phyloP scores from a whole-genome alignment of 2,113 vertebrate species.

The Choloepus hoffmanni region DNA sequence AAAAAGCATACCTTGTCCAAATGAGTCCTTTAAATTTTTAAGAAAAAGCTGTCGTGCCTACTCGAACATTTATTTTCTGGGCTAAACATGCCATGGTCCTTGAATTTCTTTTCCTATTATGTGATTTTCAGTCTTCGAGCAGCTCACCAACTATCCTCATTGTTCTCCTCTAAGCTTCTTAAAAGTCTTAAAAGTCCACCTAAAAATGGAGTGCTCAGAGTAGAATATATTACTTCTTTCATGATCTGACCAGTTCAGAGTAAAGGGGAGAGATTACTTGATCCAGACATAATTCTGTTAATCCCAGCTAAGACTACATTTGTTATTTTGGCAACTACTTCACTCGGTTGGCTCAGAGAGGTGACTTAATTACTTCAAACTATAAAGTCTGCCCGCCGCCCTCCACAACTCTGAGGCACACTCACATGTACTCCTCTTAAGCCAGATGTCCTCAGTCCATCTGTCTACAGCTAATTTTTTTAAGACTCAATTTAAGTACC shows the following conservation, averaged over 20 bases:
- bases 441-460: not conserved
- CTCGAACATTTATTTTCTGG: not conserved
- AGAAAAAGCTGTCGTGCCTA: not conserved
- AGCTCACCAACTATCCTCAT: not conserved
- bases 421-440: not conserved
- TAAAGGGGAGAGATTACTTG: not conserved
- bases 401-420: not conserved
- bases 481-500: constrained; percentile 34
- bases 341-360: not conserved
- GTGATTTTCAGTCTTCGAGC: not conserved
- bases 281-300: not conserved
- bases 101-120: not conserved
- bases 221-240: not conserved
- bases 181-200: not conserved
- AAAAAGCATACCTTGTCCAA: not conserved
- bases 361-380: constrained; percentile 5
- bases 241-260: not conserved
- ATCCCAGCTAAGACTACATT: not conserved
- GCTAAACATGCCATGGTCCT: not conserved
- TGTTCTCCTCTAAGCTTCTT: not conserved
- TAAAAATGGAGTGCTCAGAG: not conserved
- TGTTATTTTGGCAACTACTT: not conserved
- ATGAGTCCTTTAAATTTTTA: not conserved
- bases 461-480: not conserved
- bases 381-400: not conserved